Conservation (phyloP, 2,888 invertebrate species). For the Dermolepida albohirtum region DNA sequence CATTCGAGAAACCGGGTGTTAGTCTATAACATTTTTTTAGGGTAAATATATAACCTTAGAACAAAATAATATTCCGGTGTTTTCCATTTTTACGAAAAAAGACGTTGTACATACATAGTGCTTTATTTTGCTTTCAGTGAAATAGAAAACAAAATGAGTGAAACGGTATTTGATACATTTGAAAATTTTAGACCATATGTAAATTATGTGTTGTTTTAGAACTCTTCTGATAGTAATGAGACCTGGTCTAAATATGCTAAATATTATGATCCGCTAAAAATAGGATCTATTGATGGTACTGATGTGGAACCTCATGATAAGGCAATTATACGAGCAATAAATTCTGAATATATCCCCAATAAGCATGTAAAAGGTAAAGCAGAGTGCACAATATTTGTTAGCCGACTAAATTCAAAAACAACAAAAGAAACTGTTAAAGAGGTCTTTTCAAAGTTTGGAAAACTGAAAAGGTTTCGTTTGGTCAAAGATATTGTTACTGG, state of each 20-base stretch:
- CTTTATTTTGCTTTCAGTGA: too few relatives aligned
- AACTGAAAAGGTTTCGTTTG: conserved; percentile 73
- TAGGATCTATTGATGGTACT: conserved; percentile 90
- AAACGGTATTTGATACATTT: too few relatives aligned
- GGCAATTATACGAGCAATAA: conserved; percentile 78
- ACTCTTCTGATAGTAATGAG: conserved; percentile 46
- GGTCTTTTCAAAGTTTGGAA: conserved; percentile 75
- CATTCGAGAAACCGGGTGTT: too few relatives aligned
- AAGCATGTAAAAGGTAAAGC: conserved; percentile 77
- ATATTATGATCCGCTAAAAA: conserved; percentile 82
- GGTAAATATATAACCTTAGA: too few relatives aligned
- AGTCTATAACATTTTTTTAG: too few relatives aligned
- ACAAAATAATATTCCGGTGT: too few relatives aligned
- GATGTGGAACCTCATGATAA: conserved; percentile 85
- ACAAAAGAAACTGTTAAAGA: conserved; percentile 71
- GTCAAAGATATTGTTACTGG: conserved; percentile 87
- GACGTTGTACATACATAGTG: too few relatives aligned
- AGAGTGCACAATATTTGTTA: conserved; percentile 80
- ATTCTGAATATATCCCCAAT: conserved; percentile 75
- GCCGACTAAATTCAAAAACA: conserved; percentile 76
- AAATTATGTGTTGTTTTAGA: conserved; percentile 23
- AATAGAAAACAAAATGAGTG: too few relatives aligned
- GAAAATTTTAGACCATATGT: not conserved
- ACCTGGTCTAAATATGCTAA: conserved; percentile 71
- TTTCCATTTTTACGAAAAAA: too few relatives aligned